Base-by-base conservation (phyloP, 1,140 invertebrate genomes). In the Drosophila carrolli region DNA sequence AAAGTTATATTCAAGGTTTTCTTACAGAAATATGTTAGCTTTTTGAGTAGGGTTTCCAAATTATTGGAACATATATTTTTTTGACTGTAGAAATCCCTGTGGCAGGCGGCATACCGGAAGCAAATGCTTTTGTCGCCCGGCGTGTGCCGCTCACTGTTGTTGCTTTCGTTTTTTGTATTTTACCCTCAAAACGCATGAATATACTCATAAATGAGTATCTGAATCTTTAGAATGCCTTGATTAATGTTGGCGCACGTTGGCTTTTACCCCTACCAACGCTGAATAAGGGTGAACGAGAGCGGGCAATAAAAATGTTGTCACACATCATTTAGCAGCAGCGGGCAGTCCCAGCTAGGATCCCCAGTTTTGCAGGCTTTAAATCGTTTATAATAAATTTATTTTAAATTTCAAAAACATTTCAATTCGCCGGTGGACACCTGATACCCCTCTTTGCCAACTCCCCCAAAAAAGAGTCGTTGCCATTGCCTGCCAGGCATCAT, bases 241-340 rank as follows among this genome's bases (percentile, higher is more conserved):
- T 89, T 89, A 89, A 89, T 89, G 84, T 89, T 89, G 84, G 84
- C 84, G 70, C 74, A 65, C 84, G 84, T 78, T 89, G 74, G 84
- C 84, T 89, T 89, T 89, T 89, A 89, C 80, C 77, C 81, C 81
- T 67, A 27, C 58, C 38, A 14, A 11, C 1, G 1, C 9, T 10
- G 7, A 1, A 16, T 23, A 27, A 16, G 51, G 43, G 16, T 56
- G 51, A 37, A 11, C 32, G 19, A 44, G 58, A 51, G 56, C 46
- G 44, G 67, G 84, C 80, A 89, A 88, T 89, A 88, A 89, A 89
- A 83, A 54, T 88, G 62, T 78, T 88, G 84, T 89, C 85, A 89
- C 84, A 89, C 76, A 78, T 89, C 84, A 89, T 89, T 89, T 89
- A 70, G 59, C 85, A 47, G 16, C 54, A 50, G 35, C 37, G 66